These are phyloP conservation scores for Steinernema carpocapsae DNA, from an alignment of 2,888 invertebrate species.

Conservation along the genomic window DNA sequence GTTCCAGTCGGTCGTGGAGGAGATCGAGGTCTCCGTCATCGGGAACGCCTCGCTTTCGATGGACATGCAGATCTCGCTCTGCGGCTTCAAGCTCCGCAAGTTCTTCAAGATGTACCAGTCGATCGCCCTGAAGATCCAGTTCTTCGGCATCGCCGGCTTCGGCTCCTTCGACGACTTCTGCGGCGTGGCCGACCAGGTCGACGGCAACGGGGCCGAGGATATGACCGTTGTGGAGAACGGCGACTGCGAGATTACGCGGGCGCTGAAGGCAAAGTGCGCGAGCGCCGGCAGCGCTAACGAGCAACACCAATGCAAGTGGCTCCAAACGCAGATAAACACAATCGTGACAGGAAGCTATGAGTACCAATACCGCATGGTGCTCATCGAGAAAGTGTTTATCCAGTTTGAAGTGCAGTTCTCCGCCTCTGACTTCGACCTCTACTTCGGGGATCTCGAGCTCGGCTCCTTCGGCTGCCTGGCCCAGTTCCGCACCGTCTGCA, in stretches of 20 bases:
- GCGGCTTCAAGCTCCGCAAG: not conserved
- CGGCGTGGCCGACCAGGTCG: not conserved
- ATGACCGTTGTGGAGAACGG: not conserved
- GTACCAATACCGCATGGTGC: not conserved
- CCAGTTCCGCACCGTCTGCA: not conserved
- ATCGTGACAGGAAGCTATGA: not conserved
- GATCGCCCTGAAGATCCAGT: slow-evolving; percentile 1
- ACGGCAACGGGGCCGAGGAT: not conserved
- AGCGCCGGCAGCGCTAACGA: not conserved
- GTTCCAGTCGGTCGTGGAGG: not conserved
- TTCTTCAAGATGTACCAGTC: not conserved
- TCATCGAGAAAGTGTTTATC: not conserved
- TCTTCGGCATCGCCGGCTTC: not conserved
- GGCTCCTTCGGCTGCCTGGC: not conserved
- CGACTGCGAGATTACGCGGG: not conserved
- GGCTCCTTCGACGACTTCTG: slow-evolving; percentile 1
- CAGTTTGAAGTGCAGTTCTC: not conserved
- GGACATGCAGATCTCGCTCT: not conserved
- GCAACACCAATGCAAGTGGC: not conserved
- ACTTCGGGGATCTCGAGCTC: not conserved
- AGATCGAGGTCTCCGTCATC: not conserved
- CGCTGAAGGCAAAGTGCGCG: not conserved
- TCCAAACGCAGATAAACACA: not conserved
- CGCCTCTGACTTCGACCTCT: not conserved
- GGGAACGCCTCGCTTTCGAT: not conserved